phyloP scores from a whole-genome alignment of 2,113 vertebrate species.

The Edolisoma coerulescens region DNA sequence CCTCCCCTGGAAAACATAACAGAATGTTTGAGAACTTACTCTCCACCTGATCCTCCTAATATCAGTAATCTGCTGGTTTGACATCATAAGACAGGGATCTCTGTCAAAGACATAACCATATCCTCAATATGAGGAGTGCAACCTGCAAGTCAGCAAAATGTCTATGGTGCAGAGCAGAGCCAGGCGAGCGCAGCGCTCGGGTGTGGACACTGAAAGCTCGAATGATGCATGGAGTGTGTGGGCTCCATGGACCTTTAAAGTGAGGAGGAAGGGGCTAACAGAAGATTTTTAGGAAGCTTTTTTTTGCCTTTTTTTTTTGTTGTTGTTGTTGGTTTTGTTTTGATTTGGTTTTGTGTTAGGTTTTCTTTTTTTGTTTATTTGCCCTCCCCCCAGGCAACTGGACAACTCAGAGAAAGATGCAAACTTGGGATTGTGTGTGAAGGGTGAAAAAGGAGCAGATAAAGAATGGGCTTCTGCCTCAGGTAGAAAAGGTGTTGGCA shows the following conservation, averaged over 20 bases:
- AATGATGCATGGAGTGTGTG: neutral
- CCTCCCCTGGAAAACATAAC: neutral
- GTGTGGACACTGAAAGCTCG: neutral
- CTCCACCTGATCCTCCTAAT: neutral
- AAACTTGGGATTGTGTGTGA: neutral
- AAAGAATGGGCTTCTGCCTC: neutral
- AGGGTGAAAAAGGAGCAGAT: neutral
- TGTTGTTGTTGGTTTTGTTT: neutral
- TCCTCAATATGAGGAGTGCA: neutral
- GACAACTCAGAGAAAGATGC: neutral
- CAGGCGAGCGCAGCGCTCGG: rapidly evolving
- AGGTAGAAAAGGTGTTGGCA: neutral
- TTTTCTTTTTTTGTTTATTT: neutral
- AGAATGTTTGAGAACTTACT: neutral
- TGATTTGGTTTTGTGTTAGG: neutral
- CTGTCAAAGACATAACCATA: neutral
- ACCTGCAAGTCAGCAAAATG: neutral
- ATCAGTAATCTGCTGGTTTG: neutral
- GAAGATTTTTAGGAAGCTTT: neutral
- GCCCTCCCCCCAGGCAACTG: neutral
- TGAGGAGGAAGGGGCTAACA: neutral
- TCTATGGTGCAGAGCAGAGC: rapidly evolving
- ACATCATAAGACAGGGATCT: neutral
- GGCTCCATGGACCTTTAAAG: neutral
- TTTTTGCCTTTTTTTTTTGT: neutral